Evolutionary conservation across 2,888 invertebrate genomes (phyloP), one percentile per base, ranked within the genome.

Genomic region (Eupithecia pulchellata): DNA sequence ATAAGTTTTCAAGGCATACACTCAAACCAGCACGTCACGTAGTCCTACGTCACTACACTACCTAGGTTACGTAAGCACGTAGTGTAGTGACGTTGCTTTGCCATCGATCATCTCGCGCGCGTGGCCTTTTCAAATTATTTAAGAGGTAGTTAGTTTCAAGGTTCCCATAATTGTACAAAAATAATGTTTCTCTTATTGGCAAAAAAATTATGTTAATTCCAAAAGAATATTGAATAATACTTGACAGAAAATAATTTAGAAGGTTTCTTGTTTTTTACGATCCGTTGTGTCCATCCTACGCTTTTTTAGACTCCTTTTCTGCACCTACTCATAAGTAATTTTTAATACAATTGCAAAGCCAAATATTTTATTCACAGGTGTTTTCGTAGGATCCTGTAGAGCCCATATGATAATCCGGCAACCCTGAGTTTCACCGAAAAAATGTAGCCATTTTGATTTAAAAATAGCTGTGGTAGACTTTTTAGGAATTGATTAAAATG

Each of bases 101-200:
- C 86, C 91, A 91, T 92, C 91, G 87, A 92, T 92, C 91, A 91
- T 92, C 86, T 86, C 86, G 81, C 82, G 75, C 77, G 79, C 82
- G 87, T 88, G 87, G 87, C n/a, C n/a, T n/a, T n/a, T n/a, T n/a
- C n/a, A 90, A 92, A 91, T 90, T 92, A 91, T 90, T 91, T 89
- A 89, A 17, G 34, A 4, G 29, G 68, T 66, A 66, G 68, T 66
- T 63, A 55, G 64, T 64, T 68, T n/a, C n/a, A 20, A 47, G 42
- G 20, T 47, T 68, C 17, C 29, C 29, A 29, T 6, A 32, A n/a
- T 58, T 58, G n/a, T 29, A 27, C 27, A 52, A 25, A 52, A 52
- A 47, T 47, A 52, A 25, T 13, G 11, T 52, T 52, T 52, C 20
- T 39, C 6, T 1, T 11, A 4, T 25, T 25, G n/a, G n/a, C n/a